Evolutionary conservation across 2,797 vertebrate species (phyloP), one percentile per base, ranked within the genome.

Genomic region (Geotrypetes seraphini): DNA sequence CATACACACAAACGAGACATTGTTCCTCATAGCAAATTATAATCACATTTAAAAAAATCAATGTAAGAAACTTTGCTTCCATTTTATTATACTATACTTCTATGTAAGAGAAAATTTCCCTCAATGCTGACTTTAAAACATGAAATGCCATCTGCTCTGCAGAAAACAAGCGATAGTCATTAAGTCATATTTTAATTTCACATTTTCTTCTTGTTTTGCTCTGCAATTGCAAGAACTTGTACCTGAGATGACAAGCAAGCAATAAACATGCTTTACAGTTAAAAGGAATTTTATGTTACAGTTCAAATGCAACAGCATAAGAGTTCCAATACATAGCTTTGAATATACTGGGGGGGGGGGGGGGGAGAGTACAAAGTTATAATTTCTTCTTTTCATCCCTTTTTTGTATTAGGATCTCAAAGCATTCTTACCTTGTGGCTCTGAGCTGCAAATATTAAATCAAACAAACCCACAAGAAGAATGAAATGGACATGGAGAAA

Each of bases 231-330:
- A 63, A n/a, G 48, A 53, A 40, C 57, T 72, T 75, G 75, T 81
- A 75, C 81, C 79, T 81, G 79, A 82, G 78, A 72, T 53, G 62
- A 38, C 36, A n/a, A n/a, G n/a, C n/a, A n/a, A n/a, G n/a, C n/a
- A n/a, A n/a, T n/a, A n/a, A n/a, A n/a, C n/a, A 44, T 47, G 44
- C 40, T 35, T 49, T 32, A 47, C 55, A 33, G 39, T 57, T 49
- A 21, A 30, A 41, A 49, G 23, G 40, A 47, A 12, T 12, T 43
- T 63, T 65, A 63, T 57, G 39, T 29, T 38, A 49, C 53, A 33
- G 32, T 63, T 33, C 37, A 25, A 57, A 39, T 37, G 35, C 29
- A 63, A n/a, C n/a, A 63, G 43, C 52, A 43, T 59, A 57, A 36
- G 10, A 21, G 34, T 47, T 36, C 36, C 54, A 27, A 29, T 40